Evolutionary conservation across 2,113 vertebrate species (phyloP).

Genomic region (Boulengerochromis microlepis): DNA sequence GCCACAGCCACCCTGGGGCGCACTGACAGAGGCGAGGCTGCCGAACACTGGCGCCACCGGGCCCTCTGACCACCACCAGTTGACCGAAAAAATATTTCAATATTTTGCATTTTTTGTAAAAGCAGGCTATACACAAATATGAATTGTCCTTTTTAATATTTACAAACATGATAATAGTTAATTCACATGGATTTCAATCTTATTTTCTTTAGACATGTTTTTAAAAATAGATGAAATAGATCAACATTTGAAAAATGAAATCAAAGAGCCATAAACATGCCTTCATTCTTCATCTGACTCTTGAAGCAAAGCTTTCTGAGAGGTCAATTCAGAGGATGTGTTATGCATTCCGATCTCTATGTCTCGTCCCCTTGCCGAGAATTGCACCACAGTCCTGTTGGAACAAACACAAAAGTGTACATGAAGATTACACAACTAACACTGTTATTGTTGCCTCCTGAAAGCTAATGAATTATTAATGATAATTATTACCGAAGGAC

Average conservation of each 20-base stretch:
- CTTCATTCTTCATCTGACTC: constrained; percentile 74
- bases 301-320: constrained; percentile 72
- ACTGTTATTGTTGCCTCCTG: no score
- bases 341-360: constrained; percentile 66
- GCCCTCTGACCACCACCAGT: no score
- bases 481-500: neutral
- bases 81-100: no score
- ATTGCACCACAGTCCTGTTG: constrained; percentile 36
- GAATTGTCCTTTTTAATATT: neutral
- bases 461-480: neutral
- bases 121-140: neutral
- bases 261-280: neutral
- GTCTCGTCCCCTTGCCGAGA: neutral
- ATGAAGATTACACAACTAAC: neutral
- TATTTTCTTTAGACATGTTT: neutral
- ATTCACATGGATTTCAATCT: neutral
- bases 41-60: no score
- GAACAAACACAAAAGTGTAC: neutral
- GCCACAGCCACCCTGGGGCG: no score
- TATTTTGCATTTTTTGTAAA: neutral
- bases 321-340: constrained; percentile 10
- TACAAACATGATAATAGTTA: neutral
- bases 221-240: neutral
- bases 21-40: no score
- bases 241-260: neutral